Evolutionary conservation across 2,797 vertebrate genomes (phyloP).

Genomic region (Falco peregrinus): DNA sequence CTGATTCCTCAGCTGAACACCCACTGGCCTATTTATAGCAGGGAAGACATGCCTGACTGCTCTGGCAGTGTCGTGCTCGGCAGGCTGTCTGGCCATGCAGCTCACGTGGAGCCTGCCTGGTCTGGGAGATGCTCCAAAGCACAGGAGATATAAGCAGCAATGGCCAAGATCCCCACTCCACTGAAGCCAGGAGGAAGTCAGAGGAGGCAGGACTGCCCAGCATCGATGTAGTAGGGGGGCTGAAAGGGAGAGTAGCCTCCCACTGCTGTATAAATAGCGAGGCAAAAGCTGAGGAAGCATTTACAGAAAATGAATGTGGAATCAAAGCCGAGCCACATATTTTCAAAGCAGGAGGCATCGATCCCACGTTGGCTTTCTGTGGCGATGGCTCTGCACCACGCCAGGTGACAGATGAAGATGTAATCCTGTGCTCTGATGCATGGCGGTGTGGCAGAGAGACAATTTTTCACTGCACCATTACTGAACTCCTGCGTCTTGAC

Average conservation of each 20-base stretch:
- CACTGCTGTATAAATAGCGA: background rate
- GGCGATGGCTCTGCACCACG: background rate
- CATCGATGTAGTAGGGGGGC: fast-evolving
- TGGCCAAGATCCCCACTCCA: background rate
- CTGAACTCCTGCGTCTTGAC: background rate
- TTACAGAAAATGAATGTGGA: conserved; percentile 47
- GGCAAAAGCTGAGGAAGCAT: conserved; percentile 1
- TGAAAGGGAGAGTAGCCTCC: background rate
- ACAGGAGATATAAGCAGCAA: background rate
- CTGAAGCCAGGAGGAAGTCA: background rate
- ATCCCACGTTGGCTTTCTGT: background rate
- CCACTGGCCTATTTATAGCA: background rate
- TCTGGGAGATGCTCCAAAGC: background rate
- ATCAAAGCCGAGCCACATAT: conserved; percentile 7
- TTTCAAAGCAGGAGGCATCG: conserved; percentile 36
- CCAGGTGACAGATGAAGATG: conserved; percentile 3
- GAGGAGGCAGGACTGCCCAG: background rate
- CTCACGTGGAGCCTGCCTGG: background rate
- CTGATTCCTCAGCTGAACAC: background rate
- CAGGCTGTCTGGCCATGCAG: background rate
- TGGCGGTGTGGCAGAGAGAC: background rate
- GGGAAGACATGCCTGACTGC: background rate
- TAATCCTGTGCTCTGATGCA: background rate
- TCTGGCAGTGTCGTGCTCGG: background rate
- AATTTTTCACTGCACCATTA: conserved; percentile 10